Base-by-base conservation (phyloP, 2,888 invertebrate genomes). In the Odiellus spinosus region DNA sequence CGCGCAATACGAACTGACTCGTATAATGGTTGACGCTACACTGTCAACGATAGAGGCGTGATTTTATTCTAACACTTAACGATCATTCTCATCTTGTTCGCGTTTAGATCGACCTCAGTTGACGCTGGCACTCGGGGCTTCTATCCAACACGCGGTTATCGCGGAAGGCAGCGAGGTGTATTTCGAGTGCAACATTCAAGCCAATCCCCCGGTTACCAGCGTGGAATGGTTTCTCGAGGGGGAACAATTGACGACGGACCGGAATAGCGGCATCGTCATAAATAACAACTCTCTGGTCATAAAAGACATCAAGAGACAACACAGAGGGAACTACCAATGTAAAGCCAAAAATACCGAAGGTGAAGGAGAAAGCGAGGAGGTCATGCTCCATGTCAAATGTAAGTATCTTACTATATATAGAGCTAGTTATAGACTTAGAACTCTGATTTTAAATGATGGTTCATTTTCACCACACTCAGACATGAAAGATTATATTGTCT, bases 81-180 rank as follows among this genome's bases (percentile, higher is more conserved):
- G n/a, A n/a, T n/a, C n/a, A n/a, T n/a, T n/a, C n/a, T n/a, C n/a
- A n/a, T n/a, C n/a, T n/a, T n/a, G n/a, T n/a, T n/a, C n/a, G n/a
- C n/a, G 26, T 67, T 26, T 74, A 87, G 87, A 85, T 72, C 80
- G 85, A 14, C 87, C 87, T 43, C 78, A 84, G 63, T 83, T 87
- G 53, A 76, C 78, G 47, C 67, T 87, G 58, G 74, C 79, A 51
- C 73, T 87, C 56, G 87, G 87, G 61, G 82, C 83, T 61, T 85
- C 85, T 49, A 72, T 87, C 58, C 80, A 80, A 60, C 78, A 82
- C 47, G 79, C 81, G 57, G 84, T 84, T 71, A 86, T 87, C 71
- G 85, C 86, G 67, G 87, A 87, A 67, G 85, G 86, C 44, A 86
- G 85, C 62, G 86, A 86, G 70, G 84, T 86, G 50, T 86, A 86